These are phyloP conservation scores for Schlechtendalia chinensis DNA, from an alignment of 1,140 invertebrate genomes.

Conservation along the genomic window DNA sequence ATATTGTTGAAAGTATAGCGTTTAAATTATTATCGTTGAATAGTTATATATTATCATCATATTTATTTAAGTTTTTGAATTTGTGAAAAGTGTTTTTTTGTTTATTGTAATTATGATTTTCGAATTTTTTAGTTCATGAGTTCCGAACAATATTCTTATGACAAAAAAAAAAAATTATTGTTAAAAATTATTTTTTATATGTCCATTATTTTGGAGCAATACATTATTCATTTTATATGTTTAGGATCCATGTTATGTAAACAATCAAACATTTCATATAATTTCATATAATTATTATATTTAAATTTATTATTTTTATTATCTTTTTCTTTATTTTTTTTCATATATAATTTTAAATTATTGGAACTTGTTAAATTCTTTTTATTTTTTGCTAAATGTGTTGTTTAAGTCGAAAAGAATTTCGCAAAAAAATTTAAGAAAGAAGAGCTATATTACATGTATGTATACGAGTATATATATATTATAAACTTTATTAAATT, in stretches of 20 bases:
- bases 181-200: background rate
- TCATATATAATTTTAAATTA: constrained; percentile 17
- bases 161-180: no score
- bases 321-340: background rate
- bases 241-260: constrained; percentile 5
- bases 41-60: constrained; percentile 25
- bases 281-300: background rate
- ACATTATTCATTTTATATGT: constrained; percentile 3
- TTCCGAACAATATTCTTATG: constrained; percentile 16
- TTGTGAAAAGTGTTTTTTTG: background rate
- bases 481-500: background rate
- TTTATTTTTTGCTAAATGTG: constrained; percentile 41
- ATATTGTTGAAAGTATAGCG: constrained; percentile 47
- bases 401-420: constrained; percentile 32
- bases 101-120: background rate
- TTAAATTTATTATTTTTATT: constrained; percentile 11
- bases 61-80: background rate
- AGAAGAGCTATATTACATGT: constrained; percentile 18
- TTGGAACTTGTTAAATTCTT: constrained; percentile 29
- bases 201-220: constrained; percentile 21
- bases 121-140: constrained; percentile 8
- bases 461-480: background rate
- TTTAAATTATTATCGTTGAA: constrained; percentile 49
- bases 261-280: constrained; percentile 44
- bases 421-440: background rate